These are phyloP conservation scores for Drosophila pruinosa DNA, from an alignment of 1,140 invertebrate species.

Conservation along the genomic window DNA sequence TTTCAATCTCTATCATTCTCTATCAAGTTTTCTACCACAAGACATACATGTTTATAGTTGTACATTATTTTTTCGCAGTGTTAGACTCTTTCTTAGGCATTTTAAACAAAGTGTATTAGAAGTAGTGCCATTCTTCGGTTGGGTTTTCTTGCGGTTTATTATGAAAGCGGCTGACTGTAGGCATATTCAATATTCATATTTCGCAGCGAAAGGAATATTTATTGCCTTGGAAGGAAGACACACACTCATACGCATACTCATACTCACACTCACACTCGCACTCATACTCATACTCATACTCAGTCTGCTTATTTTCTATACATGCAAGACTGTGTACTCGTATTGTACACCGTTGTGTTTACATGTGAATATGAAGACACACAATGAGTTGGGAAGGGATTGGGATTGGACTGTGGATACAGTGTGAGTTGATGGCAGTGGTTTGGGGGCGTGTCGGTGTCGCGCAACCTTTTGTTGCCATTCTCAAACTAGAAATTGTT, in stretches of 20 bases:
- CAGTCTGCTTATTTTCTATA: conserved; percentile 1
- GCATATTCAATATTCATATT: conserved; percentile 78
- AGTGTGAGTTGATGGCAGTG: not conserved
- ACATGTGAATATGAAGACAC: conserved; percentile 24
- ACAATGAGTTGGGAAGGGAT: conserved; percentile 16
- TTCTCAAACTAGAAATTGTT: conserved; percentile 61
- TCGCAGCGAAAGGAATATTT: conserved; percentile 58
- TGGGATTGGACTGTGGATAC: not conserved
- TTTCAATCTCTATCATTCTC: too few relatives aligned
- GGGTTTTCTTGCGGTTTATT: conserved; percentile 45
- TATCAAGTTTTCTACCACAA: not conserved
- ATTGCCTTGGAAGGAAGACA: conserved; percentile 44
- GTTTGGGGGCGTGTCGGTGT: conserved; percentile 11
- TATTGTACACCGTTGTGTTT: conserved; percentile 7
- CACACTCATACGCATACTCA: conserved; percentile 14
- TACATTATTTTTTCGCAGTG: conserved; percentile 9
- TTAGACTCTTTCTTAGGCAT: conserved; percentile 4
- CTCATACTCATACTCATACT: conserved; percentile 12
- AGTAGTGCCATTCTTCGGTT: not conserved
- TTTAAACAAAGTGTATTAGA: conserved; percentile 32
- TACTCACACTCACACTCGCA: conserved; percentile 13
- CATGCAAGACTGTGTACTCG: conserved; percentile 9
- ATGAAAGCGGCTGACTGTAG: conserved; percentile 44
- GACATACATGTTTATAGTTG: not conserved
- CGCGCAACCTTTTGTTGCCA: conserved; percentile 43